Conservation (phyloP, 2,113 vertebrate genomes). For the Crotalus horridus region DNA sequence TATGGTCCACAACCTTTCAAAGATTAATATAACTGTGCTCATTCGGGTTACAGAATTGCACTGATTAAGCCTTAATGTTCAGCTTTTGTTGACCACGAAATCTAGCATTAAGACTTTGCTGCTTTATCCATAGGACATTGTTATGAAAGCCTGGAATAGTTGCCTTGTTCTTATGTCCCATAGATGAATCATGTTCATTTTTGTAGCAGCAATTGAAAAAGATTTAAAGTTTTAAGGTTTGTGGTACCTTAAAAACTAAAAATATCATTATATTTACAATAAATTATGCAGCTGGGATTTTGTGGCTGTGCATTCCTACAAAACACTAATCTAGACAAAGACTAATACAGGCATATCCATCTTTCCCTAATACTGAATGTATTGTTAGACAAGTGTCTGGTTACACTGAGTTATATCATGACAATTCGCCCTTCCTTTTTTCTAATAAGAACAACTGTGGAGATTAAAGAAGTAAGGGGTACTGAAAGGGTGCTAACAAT, state of each 20-base stretch:
- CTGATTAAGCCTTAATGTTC: background rate
- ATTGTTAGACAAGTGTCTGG: background rate
- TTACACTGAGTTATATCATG: background rate
- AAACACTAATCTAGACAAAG: background rate
- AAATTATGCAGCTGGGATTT: background rate
- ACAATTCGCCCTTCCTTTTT: background rate
- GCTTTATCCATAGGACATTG: background rate
- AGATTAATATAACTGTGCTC: background rate
- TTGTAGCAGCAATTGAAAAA: background rate
- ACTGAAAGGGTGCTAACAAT: background rate
- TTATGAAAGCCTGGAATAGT: background rate
- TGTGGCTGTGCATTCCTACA: background rate
- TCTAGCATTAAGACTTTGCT: background rate
- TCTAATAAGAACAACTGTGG: background rate
- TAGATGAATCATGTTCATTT: background rate
- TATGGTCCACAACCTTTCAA: background rate
- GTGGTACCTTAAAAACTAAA: background rate
- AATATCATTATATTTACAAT: background rate
- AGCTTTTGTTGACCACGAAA: background rate
- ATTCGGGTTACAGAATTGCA: background rate
- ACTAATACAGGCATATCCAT: background rate
- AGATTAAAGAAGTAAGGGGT: background rate
- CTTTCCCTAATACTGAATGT: background rate
- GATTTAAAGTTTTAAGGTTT: background rate
- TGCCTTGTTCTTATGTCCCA: background rate